Conservation (phyloP, 2,113 vertebrate species). For the Uria aalge region DNA sequence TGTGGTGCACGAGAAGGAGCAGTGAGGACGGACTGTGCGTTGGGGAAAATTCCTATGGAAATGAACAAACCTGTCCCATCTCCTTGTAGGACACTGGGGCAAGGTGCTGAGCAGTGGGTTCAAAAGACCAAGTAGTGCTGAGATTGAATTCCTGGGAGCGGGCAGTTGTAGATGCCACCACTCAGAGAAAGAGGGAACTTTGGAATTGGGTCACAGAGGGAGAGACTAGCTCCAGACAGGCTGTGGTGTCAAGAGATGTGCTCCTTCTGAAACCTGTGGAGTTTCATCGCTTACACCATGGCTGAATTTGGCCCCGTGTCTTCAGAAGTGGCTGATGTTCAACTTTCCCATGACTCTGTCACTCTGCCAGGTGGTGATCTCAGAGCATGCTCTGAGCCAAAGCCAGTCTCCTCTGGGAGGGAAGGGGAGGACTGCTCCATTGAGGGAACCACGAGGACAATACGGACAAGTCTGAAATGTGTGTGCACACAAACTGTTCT, state of each 20-base stretch:
- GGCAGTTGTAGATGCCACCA: neutral
- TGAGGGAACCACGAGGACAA: conserved; percentile 30
- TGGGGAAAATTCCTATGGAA: neutral
- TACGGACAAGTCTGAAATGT: conserved; percentile 6
- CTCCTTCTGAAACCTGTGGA: conserved; percentile 2
- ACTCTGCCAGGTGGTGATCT: conserved; percentile 61
- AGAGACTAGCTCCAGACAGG: neutral
- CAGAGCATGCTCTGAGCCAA: conserved; percentile 41
- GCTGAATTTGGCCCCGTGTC: conserved; percentile 47
- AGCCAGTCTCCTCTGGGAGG: neutral
- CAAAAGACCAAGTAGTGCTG: neutral
- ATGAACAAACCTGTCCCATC: neutral
- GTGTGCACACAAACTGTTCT: neutral
- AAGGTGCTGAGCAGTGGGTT: neutral
- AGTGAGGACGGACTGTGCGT: neutral
- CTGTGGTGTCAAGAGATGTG: rapidly evolving
- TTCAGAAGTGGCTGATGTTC: conserved; percentile 58
- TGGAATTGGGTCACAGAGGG: neutral
- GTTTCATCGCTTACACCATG: neutral
- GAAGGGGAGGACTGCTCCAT: conserved; percentile 21
- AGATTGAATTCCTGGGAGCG: neutral
- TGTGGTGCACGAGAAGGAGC: neutral
- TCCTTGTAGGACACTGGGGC: neutral
- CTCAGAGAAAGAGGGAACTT: neutral
- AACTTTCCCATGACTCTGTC: conserved; percentile 70